These are phyloP conservation scores for Philereme transversata DNA, from an alignment of 2,888 invertebrate species.

Conservation along the genomic window DNA sequence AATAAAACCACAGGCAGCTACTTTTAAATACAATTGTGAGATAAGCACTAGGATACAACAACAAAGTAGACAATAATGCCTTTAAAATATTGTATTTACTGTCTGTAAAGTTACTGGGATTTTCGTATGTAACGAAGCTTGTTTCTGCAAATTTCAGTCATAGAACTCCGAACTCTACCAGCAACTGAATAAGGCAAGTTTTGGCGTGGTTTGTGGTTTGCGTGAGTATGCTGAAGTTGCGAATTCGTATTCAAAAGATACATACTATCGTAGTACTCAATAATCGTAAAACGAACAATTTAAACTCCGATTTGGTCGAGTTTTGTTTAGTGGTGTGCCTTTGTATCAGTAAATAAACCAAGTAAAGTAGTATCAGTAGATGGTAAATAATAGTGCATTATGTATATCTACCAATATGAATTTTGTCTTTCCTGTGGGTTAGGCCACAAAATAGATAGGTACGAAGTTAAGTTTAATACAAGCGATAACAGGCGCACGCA, in stretches of 20 bases:
- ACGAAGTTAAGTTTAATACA: too few relatives aligned
- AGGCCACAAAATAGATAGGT: too few relatives aligned
- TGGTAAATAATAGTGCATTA: not conserved
- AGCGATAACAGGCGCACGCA: too few relatives aligned
- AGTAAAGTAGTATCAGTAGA: constrained; percentile 23
- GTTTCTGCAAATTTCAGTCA: constrained; percentile 31
- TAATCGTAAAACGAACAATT: constrained; percentile 77
- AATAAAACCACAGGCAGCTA: constrained; percentile 9
- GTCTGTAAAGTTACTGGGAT: constrained; percentile 56
- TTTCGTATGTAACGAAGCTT: constrained; percentile 50
- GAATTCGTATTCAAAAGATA: constrained; percentile 77
- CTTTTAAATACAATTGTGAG: constrained; percentile 29
- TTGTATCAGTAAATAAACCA: constrained; percentile 52
- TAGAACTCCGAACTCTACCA: constrained; percentile 29
- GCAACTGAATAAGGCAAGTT: not conserved
- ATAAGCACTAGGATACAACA: constrained; percentile 37
- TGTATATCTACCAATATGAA: not conserved
- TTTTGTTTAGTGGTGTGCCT: constrained; percentile 60
- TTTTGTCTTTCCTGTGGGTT: too few relatives aligned
- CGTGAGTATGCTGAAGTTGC: constrained; percentile 62
- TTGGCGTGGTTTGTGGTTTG: constrained; percentile 44
- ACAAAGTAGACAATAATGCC: constrained; percentile 47
- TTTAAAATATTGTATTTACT: constrained; percentile 63
- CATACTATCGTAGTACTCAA: constrained; percentile 71
- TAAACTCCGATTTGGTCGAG: constrained; percentile 73